phyloP scores from a whole-genome alignment of 2,113 vertebrate genomes.

The Hylia prasina region DNA sequence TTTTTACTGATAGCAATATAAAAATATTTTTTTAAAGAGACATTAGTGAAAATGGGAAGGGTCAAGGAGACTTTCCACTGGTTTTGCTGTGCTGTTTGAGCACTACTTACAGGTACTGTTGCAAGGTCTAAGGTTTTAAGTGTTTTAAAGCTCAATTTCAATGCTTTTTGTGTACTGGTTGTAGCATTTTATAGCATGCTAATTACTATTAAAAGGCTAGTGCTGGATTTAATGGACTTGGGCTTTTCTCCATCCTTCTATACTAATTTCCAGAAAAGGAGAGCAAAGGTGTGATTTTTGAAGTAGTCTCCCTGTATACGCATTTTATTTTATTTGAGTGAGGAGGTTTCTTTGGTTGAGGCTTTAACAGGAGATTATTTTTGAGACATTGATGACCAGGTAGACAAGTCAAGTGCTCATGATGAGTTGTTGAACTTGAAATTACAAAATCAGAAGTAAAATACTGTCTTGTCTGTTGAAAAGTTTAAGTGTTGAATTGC shows the following conservation, averaged over 20 bases:
- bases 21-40: background rate
- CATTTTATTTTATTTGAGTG: background rate
- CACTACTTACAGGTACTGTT: background rate
- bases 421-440: background rate
- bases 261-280: background rate
- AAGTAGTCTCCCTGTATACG: background rate
- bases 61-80: background rate
- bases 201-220: background rate
- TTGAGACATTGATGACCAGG: background rate
- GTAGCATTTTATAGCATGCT: background rate
- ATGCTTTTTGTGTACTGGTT: background rate
- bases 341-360: background rate
- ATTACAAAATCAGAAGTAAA: constrained; percentile 29
- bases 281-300: background rate
- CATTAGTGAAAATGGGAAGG: background rate
- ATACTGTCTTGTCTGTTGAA: background rate
- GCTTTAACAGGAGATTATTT: background rate
- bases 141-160: background rate
- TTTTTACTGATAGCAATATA: background rate
- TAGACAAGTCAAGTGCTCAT: background rate
- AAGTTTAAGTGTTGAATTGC: constrained; percentile 10
- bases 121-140: background rate
- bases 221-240: background rate
- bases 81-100: background rate
- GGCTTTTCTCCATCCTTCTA: background rate